These are phyloP conservation scores for Proteles cristata DNA, from an alignment of 2,113 vertebrate species.

Conservation along the genomic window DNA sequence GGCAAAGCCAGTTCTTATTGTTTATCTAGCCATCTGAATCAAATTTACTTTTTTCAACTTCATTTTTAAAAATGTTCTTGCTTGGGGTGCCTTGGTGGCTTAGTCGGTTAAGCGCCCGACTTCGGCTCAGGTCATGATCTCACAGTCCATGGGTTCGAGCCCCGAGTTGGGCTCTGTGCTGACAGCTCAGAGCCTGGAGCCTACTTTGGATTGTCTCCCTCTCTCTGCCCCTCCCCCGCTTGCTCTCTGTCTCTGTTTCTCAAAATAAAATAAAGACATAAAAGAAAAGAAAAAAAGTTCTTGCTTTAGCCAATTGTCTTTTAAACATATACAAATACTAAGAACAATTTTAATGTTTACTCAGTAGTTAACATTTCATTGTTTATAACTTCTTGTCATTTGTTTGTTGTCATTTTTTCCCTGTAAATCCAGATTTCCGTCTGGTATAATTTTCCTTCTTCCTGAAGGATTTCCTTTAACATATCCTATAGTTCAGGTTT, in stretches of 20 bases:
- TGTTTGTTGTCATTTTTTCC: neutral
- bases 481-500: neutral
- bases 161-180: no score
- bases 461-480: neutral
- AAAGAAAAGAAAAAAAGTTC: neutral
- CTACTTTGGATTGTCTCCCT: no score
- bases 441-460: slow-evolving; percentile 33
- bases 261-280: no score
- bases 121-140: no score
- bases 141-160: no score
- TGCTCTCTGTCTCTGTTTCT: no score
- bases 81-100: no score
- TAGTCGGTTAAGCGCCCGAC: no score
- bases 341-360: neutral
- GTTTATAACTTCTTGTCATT: neutral
- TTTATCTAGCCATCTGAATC: neutral
- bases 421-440: neutral
- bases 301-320: neutral
- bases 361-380: neutral
- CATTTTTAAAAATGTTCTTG: neutral
- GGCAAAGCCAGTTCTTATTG: neutral
- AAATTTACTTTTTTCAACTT: neutral
- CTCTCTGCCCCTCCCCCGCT: no score
- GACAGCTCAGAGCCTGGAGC: no score
- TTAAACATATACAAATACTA: slow-evolving; percentile 38